Evolutionary conservation across 2,888 invertebrate genomes (phyloP).

Genomic region (Agrotis segetum): DNA sequence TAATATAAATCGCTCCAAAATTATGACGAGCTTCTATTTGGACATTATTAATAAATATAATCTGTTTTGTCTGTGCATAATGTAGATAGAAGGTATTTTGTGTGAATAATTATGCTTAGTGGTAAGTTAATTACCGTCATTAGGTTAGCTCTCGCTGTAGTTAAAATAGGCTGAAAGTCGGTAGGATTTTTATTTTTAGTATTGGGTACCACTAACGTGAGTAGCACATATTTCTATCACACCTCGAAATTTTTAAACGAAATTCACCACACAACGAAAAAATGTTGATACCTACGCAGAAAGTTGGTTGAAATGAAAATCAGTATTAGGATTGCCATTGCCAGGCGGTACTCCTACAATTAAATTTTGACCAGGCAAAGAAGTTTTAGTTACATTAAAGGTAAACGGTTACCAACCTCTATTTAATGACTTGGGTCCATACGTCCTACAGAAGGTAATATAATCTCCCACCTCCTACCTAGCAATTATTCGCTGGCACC

Average conservation of each 20-base stretch:
- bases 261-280: no score
- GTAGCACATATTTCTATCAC: no score
- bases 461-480: slow-evolving; percentile 15
- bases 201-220: no score
- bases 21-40: slow-evolving; percentile 55
- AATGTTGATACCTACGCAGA: no score
- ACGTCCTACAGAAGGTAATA: slow-evolving; percentile 2
- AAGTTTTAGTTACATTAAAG: no score
- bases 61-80: slow-evolving; percentile 5
- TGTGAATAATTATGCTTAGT: not conserved
- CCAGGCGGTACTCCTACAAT: no score
- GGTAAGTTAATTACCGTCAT: not conserved
- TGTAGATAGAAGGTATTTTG: slow-evolving; percentile 17
- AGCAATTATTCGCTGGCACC: slow-evolving; percentile 38
- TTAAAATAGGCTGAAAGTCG: not conserved
- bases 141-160: not conserved
- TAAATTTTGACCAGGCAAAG: no score
- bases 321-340: not conserved
- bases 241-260: no score
- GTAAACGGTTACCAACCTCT: not conserved
- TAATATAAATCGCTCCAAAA: slow-evolving; percentile 64
- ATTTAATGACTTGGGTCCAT: not conserved
- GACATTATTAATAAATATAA: slow-evolving; percentile 24
- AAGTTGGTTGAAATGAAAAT: no score
- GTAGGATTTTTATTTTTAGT: not conserved